phyloP scores from a whole-genome alignment of 2,888 invertebrate species.

The Euphydryas editha region DNA sequence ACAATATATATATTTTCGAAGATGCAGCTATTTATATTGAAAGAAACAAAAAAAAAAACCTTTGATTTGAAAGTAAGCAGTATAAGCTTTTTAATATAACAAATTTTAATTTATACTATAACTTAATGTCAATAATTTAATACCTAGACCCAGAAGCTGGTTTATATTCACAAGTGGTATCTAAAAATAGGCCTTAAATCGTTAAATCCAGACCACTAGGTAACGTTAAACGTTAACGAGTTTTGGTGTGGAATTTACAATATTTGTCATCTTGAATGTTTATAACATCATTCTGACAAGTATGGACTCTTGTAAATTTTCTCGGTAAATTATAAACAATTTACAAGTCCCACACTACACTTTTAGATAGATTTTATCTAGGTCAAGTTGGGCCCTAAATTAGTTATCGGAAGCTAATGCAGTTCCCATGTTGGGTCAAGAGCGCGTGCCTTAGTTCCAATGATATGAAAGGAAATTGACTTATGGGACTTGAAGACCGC shows the following conservation, averaged over 20 bases:
- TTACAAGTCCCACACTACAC: constrained; percentile 24
- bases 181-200: not conserved
- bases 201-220: not conserved
- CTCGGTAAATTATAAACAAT: constrained; percentile 22
- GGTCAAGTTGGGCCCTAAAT: constrained; percentile 51
- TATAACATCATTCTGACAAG: constrained; percentile 4
- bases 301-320: constrained; percentile 11
- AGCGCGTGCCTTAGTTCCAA: constrained; percentile 34
- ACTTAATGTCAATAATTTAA: too few relatives aligned
- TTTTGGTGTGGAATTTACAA: not conserved
- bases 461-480: constrained; percentile 28
- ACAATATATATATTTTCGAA: too few relatives aligned
- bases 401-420: constrained; percentile 59
- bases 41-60: too few relatives aligned
- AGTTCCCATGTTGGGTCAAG: constrained; percentile 49
- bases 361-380: constrained; percentile 26
- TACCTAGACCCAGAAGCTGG: too few relatives aligned
- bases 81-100: too few relatives aligned
- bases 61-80: too few relatives aligned
- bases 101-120: too few relatives aligned
- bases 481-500: constrained; percentile 18
- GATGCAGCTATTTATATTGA: too few relatives aligned
- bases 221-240: not conserved
- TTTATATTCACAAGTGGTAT: not conserved
- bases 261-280: not conserved